Evolutionary conservation across 2,113 vertebrate species (phyloP).

Genomic region (Egretta garzetta): DNA sequence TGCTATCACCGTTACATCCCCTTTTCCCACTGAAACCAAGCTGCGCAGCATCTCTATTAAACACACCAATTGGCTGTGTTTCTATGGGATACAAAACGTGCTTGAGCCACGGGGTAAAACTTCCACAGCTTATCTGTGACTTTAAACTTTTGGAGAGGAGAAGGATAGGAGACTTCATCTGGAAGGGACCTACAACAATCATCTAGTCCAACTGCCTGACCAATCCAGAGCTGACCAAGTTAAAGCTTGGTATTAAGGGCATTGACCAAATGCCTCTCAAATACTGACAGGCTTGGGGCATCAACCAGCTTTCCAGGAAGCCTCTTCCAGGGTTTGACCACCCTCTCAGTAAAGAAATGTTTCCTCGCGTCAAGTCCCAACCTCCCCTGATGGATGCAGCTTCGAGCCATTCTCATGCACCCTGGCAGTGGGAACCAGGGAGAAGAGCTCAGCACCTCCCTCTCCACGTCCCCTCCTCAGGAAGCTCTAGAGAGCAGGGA

Average conservation of each 20-base stretch:
- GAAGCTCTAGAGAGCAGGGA: not conserved
- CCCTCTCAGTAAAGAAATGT: not conserved
- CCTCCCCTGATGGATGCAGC: not conserved
- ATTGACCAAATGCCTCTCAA: too few relatives aligned
- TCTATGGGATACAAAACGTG: rapidly evolving
- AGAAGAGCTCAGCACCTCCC: not conserved
- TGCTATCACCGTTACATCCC: not conserved
- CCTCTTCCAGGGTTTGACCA: not conserved
- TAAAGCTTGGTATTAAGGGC: too few relatives aligned
- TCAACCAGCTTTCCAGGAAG: too few relatives aligned
- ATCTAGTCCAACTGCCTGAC: too few relatives aligned
- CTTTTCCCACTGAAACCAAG: not conserved
- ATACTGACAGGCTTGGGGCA: too few relatives aligned
- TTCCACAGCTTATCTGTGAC: not conserved
- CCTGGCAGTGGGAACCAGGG: not conserved
- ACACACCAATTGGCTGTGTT: not conserved
- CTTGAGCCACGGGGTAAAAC: not conserved
- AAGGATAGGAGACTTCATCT: not conserved
- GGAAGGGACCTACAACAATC: not conserved
- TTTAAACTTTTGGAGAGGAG: not conserved
- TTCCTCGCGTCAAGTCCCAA: not conserved
- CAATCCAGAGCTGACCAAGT: too few relatives aligned
- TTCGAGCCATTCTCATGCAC: not conserved
- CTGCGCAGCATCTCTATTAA: not conserved
- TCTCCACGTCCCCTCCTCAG: too few relatives aligned